Percentiles rank a stretch among this genome's conserved stretches.
These are phyloP conservation scores for Salpingus planirostris DNA, from an alignment of 2,888 invertebrate species.

Conservation along the genomic window DNA sequence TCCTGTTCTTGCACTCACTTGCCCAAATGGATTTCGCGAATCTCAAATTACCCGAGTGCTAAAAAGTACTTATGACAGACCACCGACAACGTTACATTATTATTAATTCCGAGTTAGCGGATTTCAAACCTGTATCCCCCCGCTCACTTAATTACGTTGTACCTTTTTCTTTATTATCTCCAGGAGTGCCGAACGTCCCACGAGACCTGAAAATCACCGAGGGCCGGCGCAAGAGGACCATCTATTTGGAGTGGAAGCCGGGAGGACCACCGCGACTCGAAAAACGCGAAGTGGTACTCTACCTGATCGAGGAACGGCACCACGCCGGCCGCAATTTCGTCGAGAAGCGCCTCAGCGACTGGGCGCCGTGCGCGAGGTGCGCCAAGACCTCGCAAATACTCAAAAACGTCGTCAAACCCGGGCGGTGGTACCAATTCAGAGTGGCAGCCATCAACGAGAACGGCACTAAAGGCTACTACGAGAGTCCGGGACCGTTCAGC, in stretches of 20 bases:
- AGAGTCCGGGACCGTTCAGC: constrained; percentile 50
- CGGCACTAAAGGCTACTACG: constrained; percentile 64
- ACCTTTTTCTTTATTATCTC: too few relatives aligned
- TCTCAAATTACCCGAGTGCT: too few relatives aligned
- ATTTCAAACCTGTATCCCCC: too few relatives aligned
- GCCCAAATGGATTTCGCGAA: too few relatives aligned
- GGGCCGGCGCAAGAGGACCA: constrained; percentile 43
- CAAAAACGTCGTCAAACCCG: constrained; percentile 52
- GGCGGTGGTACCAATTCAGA: constrained; percentile 72
- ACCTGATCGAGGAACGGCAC: constrained; percentile 61
- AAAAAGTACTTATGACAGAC: too few relatives aligned
- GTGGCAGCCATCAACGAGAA: constrained; percentile 64
- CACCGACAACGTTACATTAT: too few relatives aligned
- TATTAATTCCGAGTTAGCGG: too few relatives aligned
- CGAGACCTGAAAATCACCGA: constrained; percentile 51
- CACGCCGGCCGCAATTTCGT: constrained; percentile 59
- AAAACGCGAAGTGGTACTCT: constrained; percentile 36
- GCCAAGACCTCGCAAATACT: constrained; percentile 47
- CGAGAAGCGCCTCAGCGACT: constrained; percentile 54
- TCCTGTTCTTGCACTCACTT: too few relatives aligned
- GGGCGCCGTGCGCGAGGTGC: constrained; percentile 51
- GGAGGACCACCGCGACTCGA: neutral
- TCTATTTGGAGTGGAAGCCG: constrained; percentile 39
- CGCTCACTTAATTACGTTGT: too few relatives aligned
- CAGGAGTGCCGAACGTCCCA: constrained; percentile 56